Base-by-base conservation (phyloP, 2,888 invertebrate species). In the Endomychus coccineus region DNA sequence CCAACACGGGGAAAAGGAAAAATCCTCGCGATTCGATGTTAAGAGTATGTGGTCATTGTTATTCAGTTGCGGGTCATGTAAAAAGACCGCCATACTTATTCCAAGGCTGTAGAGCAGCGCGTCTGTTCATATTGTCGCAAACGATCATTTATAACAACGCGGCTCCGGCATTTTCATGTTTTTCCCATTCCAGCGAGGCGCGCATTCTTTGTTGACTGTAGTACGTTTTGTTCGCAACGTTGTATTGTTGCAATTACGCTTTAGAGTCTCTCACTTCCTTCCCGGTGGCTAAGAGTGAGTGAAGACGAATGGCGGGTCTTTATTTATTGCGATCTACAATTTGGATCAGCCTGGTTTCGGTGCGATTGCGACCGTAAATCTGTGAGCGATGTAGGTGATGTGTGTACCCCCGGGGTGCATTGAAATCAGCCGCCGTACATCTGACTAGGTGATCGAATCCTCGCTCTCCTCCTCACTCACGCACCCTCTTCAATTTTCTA, bases 381-480 rank as follows among this genome's bases (percentile, higher is more conserved):
- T 43, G 40, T n/a, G 38, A 42, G 38, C 17, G 44, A 14, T 28
- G 28, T 42, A 47, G 48, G 52, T 55, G 55, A 57, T 54, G 49
- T 56, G 55, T 55, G 53, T 49, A 48, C 55, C 52, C 48, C 54
- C 39, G 46, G 54, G 55, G 56, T 51, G 53, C 49, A 49, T 51
- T 31, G 39, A 35, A 40, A 40, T 42, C 40, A 33, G 33, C 35
- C 32, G 22, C 15, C 17, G 29, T 16, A 30, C 27, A 27, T 15
- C 29, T 39, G 27, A 30, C 39, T 35, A 36, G 44, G 46, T 42
- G 45, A 44, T 46, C 46, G 50, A 51, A 52, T 53, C 50, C 51
- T 50, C 48, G 46, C 45, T 21, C 40, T 34, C 36, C 35, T n/a
- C n/a, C 39, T 35, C 36, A 31, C 23, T 19, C 38, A 35, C 22